phyloP scores from a whole-genome alignment of 2,888 invertebrate species.

The Mesorhabditis sp. region DNA sequence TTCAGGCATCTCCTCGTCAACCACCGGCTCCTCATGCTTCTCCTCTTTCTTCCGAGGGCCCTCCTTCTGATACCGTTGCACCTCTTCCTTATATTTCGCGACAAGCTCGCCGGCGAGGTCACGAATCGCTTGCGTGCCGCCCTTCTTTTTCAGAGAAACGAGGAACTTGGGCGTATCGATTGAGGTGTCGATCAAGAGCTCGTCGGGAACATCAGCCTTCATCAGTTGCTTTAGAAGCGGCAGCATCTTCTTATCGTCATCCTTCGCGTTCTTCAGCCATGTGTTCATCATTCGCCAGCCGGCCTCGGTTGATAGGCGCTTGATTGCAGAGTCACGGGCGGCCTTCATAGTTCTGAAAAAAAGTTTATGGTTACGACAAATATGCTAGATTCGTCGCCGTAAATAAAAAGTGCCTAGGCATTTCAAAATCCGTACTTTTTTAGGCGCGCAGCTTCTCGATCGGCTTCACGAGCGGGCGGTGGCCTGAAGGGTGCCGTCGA shows the following conservation, averaged over 20 bases:
- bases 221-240: background rate
- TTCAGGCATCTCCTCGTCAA: background rate
- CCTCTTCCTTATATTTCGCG: background rate
- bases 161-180: background rate
- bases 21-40: background rate
- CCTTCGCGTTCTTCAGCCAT: background rate
- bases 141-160: slow-evolving; percentile 2
- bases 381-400: too few species aligned
- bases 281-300: slow-evolving; percentile 1
- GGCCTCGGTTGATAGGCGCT: background rate
- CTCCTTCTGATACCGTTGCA: slow-evolving; percentile 3
- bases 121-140: background rate
- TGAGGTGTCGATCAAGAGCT: background rate
- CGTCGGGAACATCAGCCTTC: background rate
- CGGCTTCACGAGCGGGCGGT: too few species aligned
- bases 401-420: too few species aligned
- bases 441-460: too few species aligned
- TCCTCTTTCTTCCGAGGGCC: background rate
- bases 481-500: too few species aligned
- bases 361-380: too few species aligned
- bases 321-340: background rate
- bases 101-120: background rate
- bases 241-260: slow-evolving; percentile 4
- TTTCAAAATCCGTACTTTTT: too few species aligned
- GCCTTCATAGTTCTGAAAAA: background rate